Conservation (phyloP, 35 echinoderm and acorn worm species). For the Anneissia japonica region DNA sequence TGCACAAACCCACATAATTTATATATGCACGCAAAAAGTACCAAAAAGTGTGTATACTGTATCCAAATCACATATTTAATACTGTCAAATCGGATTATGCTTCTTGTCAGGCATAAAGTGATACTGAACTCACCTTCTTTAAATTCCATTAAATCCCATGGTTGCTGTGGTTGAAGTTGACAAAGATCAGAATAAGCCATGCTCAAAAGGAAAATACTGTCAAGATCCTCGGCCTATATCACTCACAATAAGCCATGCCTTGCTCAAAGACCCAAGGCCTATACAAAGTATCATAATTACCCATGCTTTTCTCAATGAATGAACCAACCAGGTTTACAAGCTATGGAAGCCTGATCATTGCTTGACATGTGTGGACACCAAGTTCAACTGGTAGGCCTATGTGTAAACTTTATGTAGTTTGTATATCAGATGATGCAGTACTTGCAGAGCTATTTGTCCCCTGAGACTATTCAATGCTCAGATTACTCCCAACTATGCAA, state of each 20-base stretch:
- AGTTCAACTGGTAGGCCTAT: background rate
- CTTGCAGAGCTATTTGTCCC: background rate
- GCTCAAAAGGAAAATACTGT: background rate
- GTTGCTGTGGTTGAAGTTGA: background rate
- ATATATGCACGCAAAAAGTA: no score
- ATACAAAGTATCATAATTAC: background rate
- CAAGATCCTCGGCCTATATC: background rate
- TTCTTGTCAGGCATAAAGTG: no score
- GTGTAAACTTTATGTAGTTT: background rate
- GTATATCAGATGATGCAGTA: no score
- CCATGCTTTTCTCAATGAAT: background rate
- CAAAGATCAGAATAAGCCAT: background rate
- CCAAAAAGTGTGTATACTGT: no score
- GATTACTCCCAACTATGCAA: background rate
- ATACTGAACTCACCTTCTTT: background rate
- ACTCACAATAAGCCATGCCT: background rate
- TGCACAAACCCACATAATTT: no score
- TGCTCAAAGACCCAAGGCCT: background rate
- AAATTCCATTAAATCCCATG: background rate
- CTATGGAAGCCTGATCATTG: background rate
- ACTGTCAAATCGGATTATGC: no score
- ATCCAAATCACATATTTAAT: no score
- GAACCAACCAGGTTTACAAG: background rate
- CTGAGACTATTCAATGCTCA: background rate
- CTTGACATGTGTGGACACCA: background rate